Percentiles rank a stretch among this genome's conserved stretches.
These are phyloP conservation scores for Fistularia commersonii DNA, from an alignment of 2,797 vertebrate species.

Conservation along the genomic window DNA sequence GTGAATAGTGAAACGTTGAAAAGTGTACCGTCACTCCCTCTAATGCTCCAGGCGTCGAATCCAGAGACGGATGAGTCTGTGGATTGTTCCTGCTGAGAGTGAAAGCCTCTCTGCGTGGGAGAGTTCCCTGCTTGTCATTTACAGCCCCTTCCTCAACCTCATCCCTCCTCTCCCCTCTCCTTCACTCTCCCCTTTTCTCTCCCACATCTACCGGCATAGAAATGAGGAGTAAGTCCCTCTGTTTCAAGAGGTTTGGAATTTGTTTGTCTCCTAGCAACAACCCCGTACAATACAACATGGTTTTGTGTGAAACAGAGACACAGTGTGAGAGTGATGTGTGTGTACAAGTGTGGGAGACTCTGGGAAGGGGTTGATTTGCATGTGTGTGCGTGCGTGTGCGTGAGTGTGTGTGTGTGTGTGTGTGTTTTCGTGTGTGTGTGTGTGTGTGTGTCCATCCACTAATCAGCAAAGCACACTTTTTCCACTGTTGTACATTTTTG, in stretches of 20 bases:
- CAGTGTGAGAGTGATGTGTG: slow-evolving; percentile 50
- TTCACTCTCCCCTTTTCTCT: slow-evolving; percentile 34
- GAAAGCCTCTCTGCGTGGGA: slow-evolving; percentile 46
- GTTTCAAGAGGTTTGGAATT: slow-evolving; percentile 75
- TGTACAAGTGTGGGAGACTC: slow-evolving; percentile 33
- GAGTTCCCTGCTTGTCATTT: slow-evolving; percentile 35
- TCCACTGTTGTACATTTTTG: slow-evolving; percentile 64
- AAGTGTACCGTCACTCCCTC: slow-evolving; percentile 1
- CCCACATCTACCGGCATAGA: slow-evolving; percentile 44
- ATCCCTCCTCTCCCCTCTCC: slow-evolving; percentile 8
- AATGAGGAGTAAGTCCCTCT: slow-evolving; percentile 69
- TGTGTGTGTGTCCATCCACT: slow-evolving; percentile 36
- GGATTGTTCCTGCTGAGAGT: slow-evolving; percentile 33
- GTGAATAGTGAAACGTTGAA: background rate
- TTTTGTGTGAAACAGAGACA: slow-evolving; percentile 61
- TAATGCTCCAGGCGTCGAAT: slow-evolving; percentile 1
- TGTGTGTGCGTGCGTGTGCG: slow-evolving; percentile 15
- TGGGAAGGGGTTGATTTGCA: slow-evolving; percentile 17
- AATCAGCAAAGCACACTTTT: slow-evolving; percentile 74
- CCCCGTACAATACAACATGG: slow-evolving; percentile 65
- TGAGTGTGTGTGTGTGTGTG: slow-evolving; percentile 20
- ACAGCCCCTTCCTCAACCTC: slow-evolving; percentile 18
- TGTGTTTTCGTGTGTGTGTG: slow-evolving; percentile 21
- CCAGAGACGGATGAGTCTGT: slow-evolving; percentile 29
- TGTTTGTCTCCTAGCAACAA: slow-evolving; percentile 78